Percentiles rank a stretch among this genome's conserved stretches.
phyloP scores from a whole-genome alignment of 2,888 invertebrate species.

The Cinara cedri region DNA sequence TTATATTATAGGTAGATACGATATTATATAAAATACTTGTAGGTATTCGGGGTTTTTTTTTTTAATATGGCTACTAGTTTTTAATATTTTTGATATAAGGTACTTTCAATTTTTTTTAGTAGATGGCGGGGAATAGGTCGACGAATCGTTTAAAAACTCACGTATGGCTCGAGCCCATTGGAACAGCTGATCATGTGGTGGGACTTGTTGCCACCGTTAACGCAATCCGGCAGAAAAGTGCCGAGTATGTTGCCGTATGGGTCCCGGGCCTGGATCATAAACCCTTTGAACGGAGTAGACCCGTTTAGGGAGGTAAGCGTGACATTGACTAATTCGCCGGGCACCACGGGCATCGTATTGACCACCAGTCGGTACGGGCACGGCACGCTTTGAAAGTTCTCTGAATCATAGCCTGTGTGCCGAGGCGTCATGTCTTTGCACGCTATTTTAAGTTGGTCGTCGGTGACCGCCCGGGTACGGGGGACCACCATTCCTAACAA shows the following conservation, averaged over 20 bases:
- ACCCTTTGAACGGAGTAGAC: constrained; percentile 17
- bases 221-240: constrained; percentile 28
- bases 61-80: too few relatives aligned
- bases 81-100: too few relatives aligned
- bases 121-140: too few relatives aligned
- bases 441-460: constrained; percentile 6
- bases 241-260: neutral
- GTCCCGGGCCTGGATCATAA: constrained; percentile 45
- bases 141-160: constrained; percentile 5
- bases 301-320: constrained; percentile 1
- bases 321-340: constrained; percentile 10
- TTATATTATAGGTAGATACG: too few relatives aligned
- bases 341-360: neutral
- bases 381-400: neutral
- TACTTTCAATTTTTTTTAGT: too few relatives aligned
- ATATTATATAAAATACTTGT: too few relatives aligned
- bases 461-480: constrained; percentile 16
- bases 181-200: constrained; percentile 39
- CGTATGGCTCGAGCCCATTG: constrained; percentile 10
- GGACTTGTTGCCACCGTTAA: neutral
- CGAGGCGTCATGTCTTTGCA: constrained; percentile 40
- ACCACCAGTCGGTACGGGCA: constrained; percentile 12
- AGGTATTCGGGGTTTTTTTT: too few relatives aligned
- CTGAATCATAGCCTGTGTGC: neutral
- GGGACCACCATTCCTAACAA: neutral